Evolutionary conservation across 2,888 invertebrate species (phyloP).

Genomic region (Nomada hirtipes): DNA sequence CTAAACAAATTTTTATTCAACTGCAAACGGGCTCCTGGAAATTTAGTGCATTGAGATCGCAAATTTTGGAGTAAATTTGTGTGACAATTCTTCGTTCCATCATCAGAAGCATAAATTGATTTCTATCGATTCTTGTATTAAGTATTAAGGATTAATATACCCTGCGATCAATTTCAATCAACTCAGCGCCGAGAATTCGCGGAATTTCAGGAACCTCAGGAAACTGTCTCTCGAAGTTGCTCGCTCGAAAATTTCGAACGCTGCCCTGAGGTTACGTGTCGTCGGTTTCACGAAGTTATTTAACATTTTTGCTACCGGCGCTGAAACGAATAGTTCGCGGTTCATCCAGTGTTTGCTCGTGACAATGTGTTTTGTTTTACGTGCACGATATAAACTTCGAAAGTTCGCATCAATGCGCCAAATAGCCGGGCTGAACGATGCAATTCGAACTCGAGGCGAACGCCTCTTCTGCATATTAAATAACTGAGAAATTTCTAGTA

Average conservation of each 20-base stretch:
- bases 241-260: constrained; percentile 30
- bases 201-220: constrained; percentile 46
- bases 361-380: neutral
- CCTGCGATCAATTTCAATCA: no score
- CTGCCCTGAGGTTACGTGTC: constrained; percentile 3
- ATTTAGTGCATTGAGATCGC: no score
- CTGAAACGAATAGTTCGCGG: neutral
- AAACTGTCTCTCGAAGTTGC: constrained; percentile 50
- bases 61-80: no score
- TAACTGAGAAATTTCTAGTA: neutral
- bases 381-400: neutral
- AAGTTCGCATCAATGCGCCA: neutral
- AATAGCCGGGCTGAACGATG: neutral
- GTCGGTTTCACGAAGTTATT: constrained; percentile 30
- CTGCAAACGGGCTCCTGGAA: no score
- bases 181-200: constrained; percentile 8
- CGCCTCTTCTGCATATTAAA: neutral
- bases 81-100: no score
- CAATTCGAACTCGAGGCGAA: neutral
- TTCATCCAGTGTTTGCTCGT: neutral
- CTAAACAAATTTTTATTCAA: no score
- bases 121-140: no score
- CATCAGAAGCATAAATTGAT: no score
- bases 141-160: no score
- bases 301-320: constrained; percentile 37